phyloP scores from a whole-genome alignment of 2,888 invertebrate species.

The Thalpophila matura region DNA sequence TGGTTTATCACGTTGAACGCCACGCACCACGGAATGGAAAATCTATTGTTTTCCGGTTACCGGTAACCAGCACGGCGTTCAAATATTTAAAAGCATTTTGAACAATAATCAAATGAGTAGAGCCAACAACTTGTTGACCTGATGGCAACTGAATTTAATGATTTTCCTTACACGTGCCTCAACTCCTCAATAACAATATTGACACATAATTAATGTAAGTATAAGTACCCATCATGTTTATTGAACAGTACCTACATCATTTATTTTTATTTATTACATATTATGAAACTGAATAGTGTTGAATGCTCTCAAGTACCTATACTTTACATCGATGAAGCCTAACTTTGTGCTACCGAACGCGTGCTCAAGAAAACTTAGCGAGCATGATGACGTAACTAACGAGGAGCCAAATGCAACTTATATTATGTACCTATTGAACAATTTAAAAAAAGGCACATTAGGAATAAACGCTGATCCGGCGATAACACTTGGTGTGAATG shows the following conservation, averaged over 20 bases:
- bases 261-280: too few relatives aligned
- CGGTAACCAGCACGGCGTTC: too few relatives aligned
- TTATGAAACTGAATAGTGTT: not conserved
- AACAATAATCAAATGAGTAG: not conserved
- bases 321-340: too few relatives aligned
- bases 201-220: not conserved
- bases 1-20: too few relatives aligned
- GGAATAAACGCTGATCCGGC: slow-evolving; percentile 16
- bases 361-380: not conserved
- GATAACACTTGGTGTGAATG: slow-evolving; percentile 21
- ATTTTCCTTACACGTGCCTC: not conserved
- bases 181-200: not conserved
- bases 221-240: not conserved
- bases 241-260: too few relatives aligned
- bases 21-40: too few relatives aligned
- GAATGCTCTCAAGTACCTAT: not conserved
- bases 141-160: not conserved
- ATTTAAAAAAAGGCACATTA: slow-evolving; percentile 16
- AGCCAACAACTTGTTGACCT: not conserved
- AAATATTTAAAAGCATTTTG: too few relatives aligned
- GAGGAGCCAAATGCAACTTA: not conserved
- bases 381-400: not conserved
- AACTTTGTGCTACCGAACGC: not conserved
- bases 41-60: too few relatives aligned
- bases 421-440: not conserved